phyloP scores from a whole-genome alignment of 2,797 vertebrate species.

The Mionectes olivaceus region DNA sequence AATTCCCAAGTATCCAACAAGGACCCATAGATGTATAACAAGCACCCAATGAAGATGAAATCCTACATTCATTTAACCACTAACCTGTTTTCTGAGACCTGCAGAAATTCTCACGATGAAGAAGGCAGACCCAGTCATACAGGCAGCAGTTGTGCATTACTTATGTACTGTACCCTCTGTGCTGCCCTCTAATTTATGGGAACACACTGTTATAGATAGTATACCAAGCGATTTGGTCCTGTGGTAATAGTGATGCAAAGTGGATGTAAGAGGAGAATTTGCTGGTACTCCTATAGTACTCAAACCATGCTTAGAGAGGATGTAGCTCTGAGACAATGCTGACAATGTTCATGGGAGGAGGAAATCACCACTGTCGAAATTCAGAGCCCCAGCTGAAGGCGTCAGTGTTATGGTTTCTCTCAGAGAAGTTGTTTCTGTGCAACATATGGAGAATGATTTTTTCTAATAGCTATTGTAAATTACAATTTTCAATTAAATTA shows the following conservation, averaged over 20 bases:
- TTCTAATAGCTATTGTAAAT: neutral
- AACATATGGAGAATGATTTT: neutral
- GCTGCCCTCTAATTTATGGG: neutral
- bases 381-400: neutral
- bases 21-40: neutral
- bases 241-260: neutral
- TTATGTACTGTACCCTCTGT: neutral
- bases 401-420: neutral
- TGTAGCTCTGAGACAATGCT: neutral
- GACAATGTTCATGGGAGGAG: neutral
- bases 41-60: neutral
- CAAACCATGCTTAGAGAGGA: neutral
- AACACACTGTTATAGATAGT: neutral
- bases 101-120: neutral
- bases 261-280: neutral
- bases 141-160: neutral
- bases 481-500: neutral
- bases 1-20: neutral
- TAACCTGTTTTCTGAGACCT: neutral
- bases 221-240: neutral
- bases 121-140: neutral
- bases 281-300: neutral
- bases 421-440: neutral
- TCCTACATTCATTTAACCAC: neutral
- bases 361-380: neutral